phyloP scores from a whole-genome alignment of 2,888 invertebrate species.

The Electrophaes corylata region DNA sequence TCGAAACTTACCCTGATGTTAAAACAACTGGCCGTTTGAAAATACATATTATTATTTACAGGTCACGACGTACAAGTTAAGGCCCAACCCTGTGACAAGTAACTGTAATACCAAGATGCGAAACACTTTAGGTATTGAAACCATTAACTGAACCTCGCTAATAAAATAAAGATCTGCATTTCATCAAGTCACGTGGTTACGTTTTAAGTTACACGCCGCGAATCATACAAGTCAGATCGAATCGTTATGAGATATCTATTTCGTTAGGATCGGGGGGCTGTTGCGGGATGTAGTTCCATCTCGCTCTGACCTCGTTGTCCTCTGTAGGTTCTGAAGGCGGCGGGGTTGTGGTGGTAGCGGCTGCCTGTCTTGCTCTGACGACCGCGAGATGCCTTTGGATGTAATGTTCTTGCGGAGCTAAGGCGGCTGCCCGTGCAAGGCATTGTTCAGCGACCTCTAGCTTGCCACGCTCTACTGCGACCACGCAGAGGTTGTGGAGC shows the following conservation, averaged over 20 bases:
- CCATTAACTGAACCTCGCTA: background rate
- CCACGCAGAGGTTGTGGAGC: conserved; percentile 97
- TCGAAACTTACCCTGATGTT: conserved; percentile 43
- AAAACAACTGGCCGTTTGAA: conserved; percentile 38
- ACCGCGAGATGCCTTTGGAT: conserved; percentile 95
- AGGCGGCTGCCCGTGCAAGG: conserved; percentile 89
- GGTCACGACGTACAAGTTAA: conserved; percentile 14
- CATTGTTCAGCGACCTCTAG: conserved; percentile 94
- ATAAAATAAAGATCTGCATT: background rate
- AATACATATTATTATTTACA: conserved; percentile 34
- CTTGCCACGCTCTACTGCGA: conserved; percentile 95
- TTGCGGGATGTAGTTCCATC: conserved; percentile 81
- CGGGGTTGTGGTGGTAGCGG: conserved; percentile 40
- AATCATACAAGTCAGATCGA: conserved; percentile 17
- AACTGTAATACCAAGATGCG: background rate
- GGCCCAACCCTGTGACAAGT: background rate
- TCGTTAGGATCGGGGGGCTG: conserved; percentile 79
- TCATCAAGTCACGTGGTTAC: background rate
- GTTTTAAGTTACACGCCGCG: conserved; percentile 12
- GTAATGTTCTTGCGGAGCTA: conserved; percentile 96
- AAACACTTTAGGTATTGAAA: background rate
- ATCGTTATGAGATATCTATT: conserved; percentile 66
- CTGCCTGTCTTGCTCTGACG: conserved; percentile 87
- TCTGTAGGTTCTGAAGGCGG: conserved; percentile 44
- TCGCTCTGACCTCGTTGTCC: conserved; percentile 68